Percentiles rank a stretch among this genome's conserved stretches.
Conservation (phyloP, 2,797 vertebrate genomes). For the Hylomyscus alleni region DNA sequence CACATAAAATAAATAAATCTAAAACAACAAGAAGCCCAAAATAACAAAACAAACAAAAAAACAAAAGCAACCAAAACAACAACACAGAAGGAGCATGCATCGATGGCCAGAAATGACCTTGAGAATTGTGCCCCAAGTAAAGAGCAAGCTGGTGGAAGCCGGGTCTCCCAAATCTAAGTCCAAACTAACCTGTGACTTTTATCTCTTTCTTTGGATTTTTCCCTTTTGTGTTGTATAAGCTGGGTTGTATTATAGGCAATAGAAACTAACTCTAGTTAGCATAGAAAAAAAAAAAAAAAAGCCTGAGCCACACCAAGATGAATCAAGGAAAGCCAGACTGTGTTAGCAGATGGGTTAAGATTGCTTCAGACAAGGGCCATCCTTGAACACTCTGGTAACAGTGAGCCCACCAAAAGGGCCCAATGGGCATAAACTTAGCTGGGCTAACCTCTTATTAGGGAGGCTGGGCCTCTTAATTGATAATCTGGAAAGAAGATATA, state of each 20-base stretch:
- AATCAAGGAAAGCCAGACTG: not conserved
- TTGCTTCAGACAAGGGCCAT: not conserved
- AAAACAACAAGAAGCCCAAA: not conserved
- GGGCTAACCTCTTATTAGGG: not conserved
- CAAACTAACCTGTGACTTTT: not conserved
- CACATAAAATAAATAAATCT: not conserved
- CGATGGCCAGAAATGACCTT: not conserved
- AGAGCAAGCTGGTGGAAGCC: not conserved
- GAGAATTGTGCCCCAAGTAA: not conserved
- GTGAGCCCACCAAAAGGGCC: not conserved
- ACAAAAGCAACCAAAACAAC: not conserved
- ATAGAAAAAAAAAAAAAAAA: not conserved
- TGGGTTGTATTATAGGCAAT: not conserved
- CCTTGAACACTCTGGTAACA: not conserved
- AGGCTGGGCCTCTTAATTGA: not conserved
- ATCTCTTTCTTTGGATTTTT: not conserved
- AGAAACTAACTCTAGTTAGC: not conserved
- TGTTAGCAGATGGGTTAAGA: not conserved
- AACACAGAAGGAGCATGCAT: not conserved
- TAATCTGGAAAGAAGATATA: not conserved
- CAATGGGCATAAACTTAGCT: not conserved
- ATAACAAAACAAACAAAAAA: not conserved
- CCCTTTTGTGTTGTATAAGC: not conserved
- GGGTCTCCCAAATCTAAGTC: not conserved
- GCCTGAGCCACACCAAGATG: not conserved